phyloP scores from a whole-genome alignment of 1,140 invertebrate genomes.

The Neodiprion fabricii region DNA sequence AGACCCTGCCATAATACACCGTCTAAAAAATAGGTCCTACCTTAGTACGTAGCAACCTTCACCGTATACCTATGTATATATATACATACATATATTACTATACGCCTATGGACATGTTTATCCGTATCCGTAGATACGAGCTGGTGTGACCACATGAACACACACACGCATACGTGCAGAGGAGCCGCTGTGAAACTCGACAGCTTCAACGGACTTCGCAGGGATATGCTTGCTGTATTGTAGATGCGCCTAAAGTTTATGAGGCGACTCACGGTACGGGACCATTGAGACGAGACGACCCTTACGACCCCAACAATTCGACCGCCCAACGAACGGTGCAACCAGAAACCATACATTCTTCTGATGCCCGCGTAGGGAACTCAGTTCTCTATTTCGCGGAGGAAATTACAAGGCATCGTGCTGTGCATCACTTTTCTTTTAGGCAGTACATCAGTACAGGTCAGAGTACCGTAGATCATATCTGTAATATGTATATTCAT shows the following conservation, averaged over 20 bases:
- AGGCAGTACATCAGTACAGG: too few species aligned
- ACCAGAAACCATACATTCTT: neutral
- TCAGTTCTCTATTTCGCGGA: neutral
- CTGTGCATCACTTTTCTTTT: neutral
- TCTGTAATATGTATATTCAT: too few species aligned
- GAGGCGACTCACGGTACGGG: neutral
- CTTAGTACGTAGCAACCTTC: too few species aligned
- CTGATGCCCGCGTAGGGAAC: neutral
- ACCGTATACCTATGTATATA: too few species aligned
- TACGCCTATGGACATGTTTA: too few species aligned
- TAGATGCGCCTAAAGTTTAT: neutral
- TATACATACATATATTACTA: neutral
- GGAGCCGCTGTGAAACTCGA: neutral
- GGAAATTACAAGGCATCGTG: neutral
- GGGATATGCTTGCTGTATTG: neutral
- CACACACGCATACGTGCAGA: too few species aligned
- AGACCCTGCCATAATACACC: slow-evolving; percentile 6
- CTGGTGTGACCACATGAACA: too few species aligned
- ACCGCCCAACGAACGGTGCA: neutral
- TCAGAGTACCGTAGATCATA: too few species aligned
- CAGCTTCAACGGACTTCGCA: neutral
- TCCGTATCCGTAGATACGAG: too few species aligned
- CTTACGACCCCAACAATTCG: neutral
- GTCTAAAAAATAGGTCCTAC: neutral
- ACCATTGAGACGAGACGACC: neutral